These are phyloP conservation scores for Thrips palmi DNA, from an alignment of 1,140 invertebrate genomes.

Conservation along the genomic window DNA sequence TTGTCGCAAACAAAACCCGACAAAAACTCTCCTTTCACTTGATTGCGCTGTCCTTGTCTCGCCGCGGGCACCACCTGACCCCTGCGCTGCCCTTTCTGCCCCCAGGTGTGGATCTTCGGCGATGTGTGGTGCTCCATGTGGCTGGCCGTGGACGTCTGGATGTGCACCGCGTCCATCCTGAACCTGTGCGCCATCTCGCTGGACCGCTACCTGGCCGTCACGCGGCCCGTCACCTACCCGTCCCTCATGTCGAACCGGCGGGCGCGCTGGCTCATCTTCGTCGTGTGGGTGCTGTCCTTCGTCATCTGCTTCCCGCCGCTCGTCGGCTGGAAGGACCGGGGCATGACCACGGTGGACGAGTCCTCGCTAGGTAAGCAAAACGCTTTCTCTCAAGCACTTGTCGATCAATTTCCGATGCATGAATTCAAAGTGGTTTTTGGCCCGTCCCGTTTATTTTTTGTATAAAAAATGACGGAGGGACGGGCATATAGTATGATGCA, in stretches of 20 bases:
- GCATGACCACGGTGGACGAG: neutral
- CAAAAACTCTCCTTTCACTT: too few relatives aligned
- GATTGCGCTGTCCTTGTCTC: too few relatives aligned
- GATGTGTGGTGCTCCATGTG: slow-evolving; percentile 82
- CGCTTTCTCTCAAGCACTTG: slow-evolving; percentile 1
- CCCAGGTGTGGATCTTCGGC: slow-evolving; percentile 81
- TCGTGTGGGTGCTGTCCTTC: slow-evolving; percentile 87
- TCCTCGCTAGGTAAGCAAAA: slow-evolving; percentile 7
- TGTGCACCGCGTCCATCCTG: slow-evolving; percentile 89
- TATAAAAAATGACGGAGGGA: too few relatives aligned
- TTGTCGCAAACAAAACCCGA: too few relatives aligned
- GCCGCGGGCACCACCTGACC: too few relatives aligned
- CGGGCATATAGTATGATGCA: too few relatives aligned
- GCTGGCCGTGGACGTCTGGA: slow-evolving; percentile 89
- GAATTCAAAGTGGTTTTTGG: too few relatives aligned
- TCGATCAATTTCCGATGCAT: neutral
- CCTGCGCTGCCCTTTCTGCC: slow-evolving; percentile 17
- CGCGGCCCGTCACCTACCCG: slow-evolving; percentile 81
- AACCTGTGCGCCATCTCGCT: slow-evolving; percentile 82
- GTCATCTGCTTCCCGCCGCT: slow-evolving; percentile 93
- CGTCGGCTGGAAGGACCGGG: slow-evolving; percentile 77
- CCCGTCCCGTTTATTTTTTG: too few relatives aligned
- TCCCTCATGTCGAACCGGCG: slow-evolving; percentile 77
- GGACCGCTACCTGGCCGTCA: slow-evolving; percentile 89
- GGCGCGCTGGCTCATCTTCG: slow-evolving; percentile 73